These are phyloP conservation scores for Hippocampus comes DNA, from an alignment of 2,113 vertebrate species.

Conservation along the genomic window DNA sequence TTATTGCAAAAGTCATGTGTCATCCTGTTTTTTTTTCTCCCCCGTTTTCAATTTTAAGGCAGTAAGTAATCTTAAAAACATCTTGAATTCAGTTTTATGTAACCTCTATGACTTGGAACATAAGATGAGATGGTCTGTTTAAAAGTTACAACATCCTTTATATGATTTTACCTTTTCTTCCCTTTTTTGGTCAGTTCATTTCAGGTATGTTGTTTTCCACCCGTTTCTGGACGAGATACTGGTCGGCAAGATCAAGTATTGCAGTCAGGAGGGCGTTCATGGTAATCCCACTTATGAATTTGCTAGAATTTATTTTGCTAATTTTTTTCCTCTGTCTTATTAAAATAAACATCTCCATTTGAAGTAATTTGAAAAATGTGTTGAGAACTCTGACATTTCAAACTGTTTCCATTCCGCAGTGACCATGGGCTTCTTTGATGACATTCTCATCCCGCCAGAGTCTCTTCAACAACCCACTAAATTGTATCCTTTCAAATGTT, in stretches of 20 bases:
- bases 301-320: no score
- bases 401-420: constrained; percentile 70
- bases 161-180: not conserved
- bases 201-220: constrained; percentile 92
- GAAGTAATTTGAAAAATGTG: no score
- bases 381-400: not conserved
- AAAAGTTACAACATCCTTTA: not conserved
- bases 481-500: constrained; percentile 81
- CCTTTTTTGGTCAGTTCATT: constrained; percentile 77
- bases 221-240: constrained; percentile 95
- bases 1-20: not conserved
- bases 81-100: no score
- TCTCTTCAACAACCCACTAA: constrained; percentile 92
- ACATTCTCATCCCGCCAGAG: constrained; percentile 91
- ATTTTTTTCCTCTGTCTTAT: no score
- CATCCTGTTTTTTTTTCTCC: not conserved
- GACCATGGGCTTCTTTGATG: constrained; percentile 91
- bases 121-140: not conserved
- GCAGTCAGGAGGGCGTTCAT: constrained; percentile 91
- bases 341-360: no score
- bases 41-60: no score
- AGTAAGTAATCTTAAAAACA: no score
- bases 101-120: not conserved
- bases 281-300: constrained; percentile 64
- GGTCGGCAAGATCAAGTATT: constrained; percentile 91